Evolutionary conservation across 2,888 invertebrate species (phyloP).

Genomic region (Patella ulyssiponensis): DNA sequence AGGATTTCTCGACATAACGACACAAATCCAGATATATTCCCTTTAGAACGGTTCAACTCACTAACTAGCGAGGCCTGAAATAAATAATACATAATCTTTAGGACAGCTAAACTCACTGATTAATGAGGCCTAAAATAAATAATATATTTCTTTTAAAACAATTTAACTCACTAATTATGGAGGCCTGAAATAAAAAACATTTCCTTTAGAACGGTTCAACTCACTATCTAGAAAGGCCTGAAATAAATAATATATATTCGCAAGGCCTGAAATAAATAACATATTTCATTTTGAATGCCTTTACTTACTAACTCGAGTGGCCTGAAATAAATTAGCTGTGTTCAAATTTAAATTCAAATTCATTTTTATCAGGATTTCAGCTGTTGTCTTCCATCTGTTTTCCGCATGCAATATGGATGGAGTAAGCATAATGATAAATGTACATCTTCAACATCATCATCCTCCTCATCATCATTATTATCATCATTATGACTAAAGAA

Average conservation of each 20-base stretch:
- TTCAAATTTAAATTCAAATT: neutral
- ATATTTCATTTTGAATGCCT: too few species aligned
- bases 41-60: slow-evolving; percentile 51
- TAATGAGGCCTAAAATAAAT: slow-evolving; percentile 58
- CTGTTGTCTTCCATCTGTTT: too few species aligned
- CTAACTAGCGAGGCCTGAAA: slow-evolving; percentile 63
- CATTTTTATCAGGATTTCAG: neutral
- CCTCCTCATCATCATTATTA: too few species aligned
- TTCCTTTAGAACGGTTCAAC: too few species aligned
- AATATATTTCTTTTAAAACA: slow-evolving; percentile 43
- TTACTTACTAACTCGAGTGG: too few species aligned
- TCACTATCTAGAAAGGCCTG: too few species aligned
- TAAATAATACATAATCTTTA: slow-evolving; percentile 42
- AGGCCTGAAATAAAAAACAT: slow-evolving; percentile 57
- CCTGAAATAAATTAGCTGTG: neutral
- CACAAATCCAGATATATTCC: slow-evolving; percentile 57
- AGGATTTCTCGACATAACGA: slow-evolving; percentile 68
- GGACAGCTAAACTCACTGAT: slow-evolving; percentile 55
- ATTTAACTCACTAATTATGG: slow-evolving; percentile 59
- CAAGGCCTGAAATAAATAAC: too few species aligned
- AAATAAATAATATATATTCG: too few species aligned
- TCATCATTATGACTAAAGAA: too few species aligned
- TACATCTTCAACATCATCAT: too few species aligned
- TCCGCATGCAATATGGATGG: too few species aligned
- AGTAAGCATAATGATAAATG: too few species aligned